phyloP scores from a whole-genome alignment of 2,888 invertebrate genomes.

The Galerucella nymphaeae region DNA sequence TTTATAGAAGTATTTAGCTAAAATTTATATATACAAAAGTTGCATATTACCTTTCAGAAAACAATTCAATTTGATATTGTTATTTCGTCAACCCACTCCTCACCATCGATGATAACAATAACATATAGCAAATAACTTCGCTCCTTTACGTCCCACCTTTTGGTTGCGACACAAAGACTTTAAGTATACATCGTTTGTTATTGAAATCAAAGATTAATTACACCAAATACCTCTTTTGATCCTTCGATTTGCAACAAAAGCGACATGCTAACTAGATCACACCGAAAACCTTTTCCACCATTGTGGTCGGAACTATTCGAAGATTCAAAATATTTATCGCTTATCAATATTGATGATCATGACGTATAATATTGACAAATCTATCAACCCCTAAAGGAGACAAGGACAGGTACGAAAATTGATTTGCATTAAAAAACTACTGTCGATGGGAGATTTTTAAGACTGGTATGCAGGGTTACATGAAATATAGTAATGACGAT shows the following conservation, averaged over 20 bases:
- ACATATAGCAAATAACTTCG: neutral
- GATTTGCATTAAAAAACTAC: conserved; percentile 45
- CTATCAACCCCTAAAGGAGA: conserved; percentile 45
- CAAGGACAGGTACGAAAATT: conserved; percentile 38
- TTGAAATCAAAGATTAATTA: conserved; percentile 37
- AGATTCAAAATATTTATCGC: conserved; percentile 59
- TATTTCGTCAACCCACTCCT: too few relatives aligned
- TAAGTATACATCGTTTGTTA: conserved; percentile 22
- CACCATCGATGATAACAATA: too few relatives aligned
- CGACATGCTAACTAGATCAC: conserved; percentile 50
- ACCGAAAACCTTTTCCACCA: conserved; percentile 39
- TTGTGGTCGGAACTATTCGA: conserved; percentile 45
- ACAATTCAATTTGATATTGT: too few relatives aligned
- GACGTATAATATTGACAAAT: conserved; percentile 58
- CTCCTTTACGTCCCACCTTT: conserved; percentile 1
- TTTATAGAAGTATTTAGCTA: too few relatives aligned
- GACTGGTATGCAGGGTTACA: conserved; percentile 3
- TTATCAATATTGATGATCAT: conserved; percentile 57
- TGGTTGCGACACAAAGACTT: conserved; percentile 4
- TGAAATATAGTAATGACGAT: conserved; percentile 25
- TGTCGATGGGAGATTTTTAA: conserved; percentile 34
- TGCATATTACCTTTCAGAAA: too few relatives aligned
- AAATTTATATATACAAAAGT: too few relatives aligned
- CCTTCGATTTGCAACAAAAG: conserved; percentile 36
- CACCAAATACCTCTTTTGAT: conserved; percentile 43